Evolutionary conservation across 1,140 invertebrate genomes (phyloP), one percentile per base, ranked within the genome.

Genomic region (Oncopeltus fasciatus): DNA sequence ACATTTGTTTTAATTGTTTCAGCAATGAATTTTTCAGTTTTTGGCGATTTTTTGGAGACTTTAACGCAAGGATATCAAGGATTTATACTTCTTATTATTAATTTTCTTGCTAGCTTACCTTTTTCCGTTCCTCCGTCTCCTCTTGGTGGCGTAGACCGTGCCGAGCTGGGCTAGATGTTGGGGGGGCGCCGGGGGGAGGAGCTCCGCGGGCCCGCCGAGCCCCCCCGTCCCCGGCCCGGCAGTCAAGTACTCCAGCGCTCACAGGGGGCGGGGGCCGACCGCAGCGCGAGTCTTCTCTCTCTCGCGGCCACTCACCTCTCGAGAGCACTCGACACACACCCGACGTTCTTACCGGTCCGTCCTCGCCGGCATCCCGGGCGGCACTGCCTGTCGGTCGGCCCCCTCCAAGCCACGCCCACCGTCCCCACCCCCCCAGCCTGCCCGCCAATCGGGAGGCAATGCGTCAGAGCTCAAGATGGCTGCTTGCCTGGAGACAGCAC

Each of bases 101-200:
- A n/a, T n/a, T n/a, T n/a, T n/a, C n/a, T n/a, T n/a, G n/a, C n/a
- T n/a, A n/a, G 31, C 31, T 77, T 76, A 95, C 92, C 90, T 95
- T 80, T 95, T 95, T 67, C 91, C 92, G 75, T 94, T 95, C 69
- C 92, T 78, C 70, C 92, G 78, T 72, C 92, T 79, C 69, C 92
- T 76, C 74, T 95, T 96, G 61, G 92, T 95, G 62, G 92, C 92
- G 74, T 95, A 95, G 70, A 95, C 92, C 68, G 92, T 95, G 64
- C 90, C 89, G 67, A 93, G 81, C 70, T 93, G 90, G 76, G 87
- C 92, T 43, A 64, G 27, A 70, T 71, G 66, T 68, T 69, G 58
- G 70, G 72, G 64, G 71, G 73, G 60, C 21, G 67, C 56, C 21
- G 66, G 62, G 57, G 62, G 56, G 29, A 58, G 65, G 60, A 59